Base-by-base conservation (phyloP, 2,888 invertebrate genomes). In the Xylota segnis region DNA sequence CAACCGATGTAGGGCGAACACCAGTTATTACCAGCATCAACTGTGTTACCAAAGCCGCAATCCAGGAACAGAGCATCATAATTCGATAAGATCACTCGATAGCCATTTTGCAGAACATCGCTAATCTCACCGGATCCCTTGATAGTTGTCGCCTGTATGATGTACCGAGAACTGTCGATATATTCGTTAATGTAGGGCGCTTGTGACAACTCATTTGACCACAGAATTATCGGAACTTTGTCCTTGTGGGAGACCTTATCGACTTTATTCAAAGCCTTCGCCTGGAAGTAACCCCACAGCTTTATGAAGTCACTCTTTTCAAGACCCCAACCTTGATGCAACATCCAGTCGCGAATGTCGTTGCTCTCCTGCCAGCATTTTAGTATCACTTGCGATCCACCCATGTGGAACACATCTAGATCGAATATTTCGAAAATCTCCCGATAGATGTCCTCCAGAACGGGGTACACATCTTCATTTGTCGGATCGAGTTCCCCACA, bases 1-100 rank as follows among this genome's bases (percentile, higher is more conserved):
- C 97, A 97, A 0, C 96, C 95, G 88, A 95, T 96, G 92, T 96
- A 97, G 0, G 97, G 97, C 0, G 96, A 94, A 90, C 97, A 97
- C 97, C 97, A 97, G 90, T 97, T 97, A 89, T 95, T 95, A 93
- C 94, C 94, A 83, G 93, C 93, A 1, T 95, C 95, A 1, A 96
- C 94, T 96, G 96, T 97, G 2, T 95, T 95, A 5, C 95, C 95
- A 89, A 94, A 96, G 1, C 97, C 97, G 89, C 97, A 97, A 91
- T 97, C 96, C 0, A 97, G 93, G 90, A 97, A 97, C 10, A 96
- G 92, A 0, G 96, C 96, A 89, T 97, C 97, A 89, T 96, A 96
- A 90, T 97, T 97, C 4, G 96, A 96, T 88, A 97, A 93, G 87
- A 97, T 96, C 9, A 96, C 91, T 47, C 93, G 93, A 90, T 95